phyloP scores from a whole-genome alignment of 2,113 vertebrate species.

The Hypocryptadius cinnamomeus region DNA sequence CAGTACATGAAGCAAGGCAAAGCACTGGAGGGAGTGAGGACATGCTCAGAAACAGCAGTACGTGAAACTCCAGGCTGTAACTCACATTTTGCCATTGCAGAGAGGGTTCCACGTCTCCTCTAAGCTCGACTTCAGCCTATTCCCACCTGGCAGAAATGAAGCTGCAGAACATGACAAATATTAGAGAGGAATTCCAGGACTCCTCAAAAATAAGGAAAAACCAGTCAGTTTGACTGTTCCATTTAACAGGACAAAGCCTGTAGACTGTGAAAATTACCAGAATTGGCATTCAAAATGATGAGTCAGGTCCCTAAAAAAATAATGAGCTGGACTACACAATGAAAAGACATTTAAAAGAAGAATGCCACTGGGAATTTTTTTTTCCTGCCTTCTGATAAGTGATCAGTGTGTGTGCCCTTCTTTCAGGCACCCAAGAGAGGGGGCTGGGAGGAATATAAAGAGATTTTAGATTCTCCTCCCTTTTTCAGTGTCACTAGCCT shows the following conservation, averaged over 20 bases:
- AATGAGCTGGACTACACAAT: constrained; percentile 1
- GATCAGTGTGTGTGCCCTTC: background rate
- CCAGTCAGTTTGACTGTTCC: background rate
- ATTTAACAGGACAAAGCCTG: constrained; percentile 6
- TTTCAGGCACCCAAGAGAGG: background rate
- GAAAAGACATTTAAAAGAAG: constrained; percentile 12
- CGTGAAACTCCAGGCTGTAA: background rate
- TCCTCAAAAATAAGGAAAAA: background rate
- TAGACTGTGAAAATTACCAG: constrained; percentile 6
- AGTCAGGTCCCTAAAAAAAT: constrained; percentile 19
- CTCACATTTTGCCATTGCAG: background rate
- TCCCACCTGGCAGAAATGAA: background rate
- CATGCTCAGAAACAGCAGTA: background rate
- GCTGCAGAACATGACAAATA: background rate
- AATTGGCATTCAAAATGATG: constrained; percentile 19
- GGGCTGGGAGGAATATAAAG: background rate
- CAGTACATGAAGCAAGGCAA: constrained; percentile 17
- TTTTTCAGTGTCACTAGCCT: background rate
- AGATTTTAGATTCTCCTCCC: background rate
- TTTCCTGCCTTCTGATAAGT: background rate
- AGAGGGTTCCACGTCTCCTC: background rate
- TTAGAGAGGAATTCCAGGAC: background rate
- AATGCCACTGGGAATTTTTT: background rate
- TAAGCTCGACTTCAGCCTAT: background rate
- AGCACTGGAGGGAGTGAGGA: background rate